These are phyloP conservation scores for Drosophila flavopinicola DNA, from an alignment of 2,888 invertebrate genomes.

Conservation along the genomic window DNA sequence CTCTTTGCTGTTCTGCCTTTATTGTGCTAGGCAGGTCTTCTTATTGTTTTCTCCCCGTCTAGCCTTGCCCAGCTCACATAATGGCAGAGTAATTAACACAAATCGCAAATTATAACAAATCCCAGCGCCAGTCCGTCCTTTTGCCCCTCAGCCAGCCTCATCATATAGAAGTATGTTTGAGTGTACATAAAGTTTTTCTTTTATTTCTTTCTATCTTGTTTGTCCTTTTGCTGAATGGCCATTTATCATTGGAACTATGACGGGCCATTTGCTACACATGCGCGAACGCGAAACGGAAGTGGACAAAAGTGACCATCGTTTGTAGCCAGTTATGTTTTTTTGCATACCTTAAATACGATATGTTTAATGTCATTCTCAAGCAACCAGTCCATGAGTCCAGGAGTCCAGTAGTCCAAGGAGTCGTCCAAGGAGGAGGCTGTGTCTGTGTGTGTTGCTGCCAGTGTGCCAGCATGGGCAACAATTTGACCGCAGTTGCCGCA, in stretches of 20 bases:
- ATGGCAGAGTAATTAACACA: slow-evolving; percentile 73
- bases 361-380: slow-evolving; percentile 66
- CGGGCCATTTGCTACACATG: slow-evolving; percentile 71
- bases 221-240: slow-evolving; percentile 49
- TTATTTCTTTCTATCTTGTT: slow-evolving; percentile 37
- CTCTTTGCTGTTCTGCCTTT: background rate
- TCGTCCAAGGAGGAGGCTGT: slow-evolving; percentile 39
- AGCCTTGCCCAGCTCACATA: slow-evolving; percentile 41
- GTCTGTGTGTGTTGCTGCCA: background rate
- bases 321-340: slow-evolving; percentile 58
- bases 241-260: slow-evolving; percentile 73
- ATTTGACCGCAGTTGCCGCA: slow-evolving; percentile 78
- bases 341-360: slow-evolving; percentile 40
- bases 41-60: slow-evolving; percentile 9
- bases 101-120: slow-evolving; percentile 74
- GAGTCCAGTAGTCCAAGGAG: background rate
- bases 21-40: slow-evolving; percentile 28
- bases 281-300: slow-evolving; percentile 54
- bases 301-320: slow-evolving; percentile 61
- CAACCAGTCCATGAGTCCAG: slow-evolving; percentile 49
- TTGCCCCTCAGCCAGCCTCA: slow-evolving; percentile 1
- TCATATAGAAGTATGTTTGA: slow-evolving; percentile 35
- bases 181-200: slow-evolving; percentile 49
- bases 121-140: slow-evolving; percentile 34
- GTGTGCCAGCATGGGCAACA: slow-evolving; percentile 69